phyloP scores from a whole-genome alignment of 2,888 invertebrate genomes.

The Orthosia gracilis region DNA sequence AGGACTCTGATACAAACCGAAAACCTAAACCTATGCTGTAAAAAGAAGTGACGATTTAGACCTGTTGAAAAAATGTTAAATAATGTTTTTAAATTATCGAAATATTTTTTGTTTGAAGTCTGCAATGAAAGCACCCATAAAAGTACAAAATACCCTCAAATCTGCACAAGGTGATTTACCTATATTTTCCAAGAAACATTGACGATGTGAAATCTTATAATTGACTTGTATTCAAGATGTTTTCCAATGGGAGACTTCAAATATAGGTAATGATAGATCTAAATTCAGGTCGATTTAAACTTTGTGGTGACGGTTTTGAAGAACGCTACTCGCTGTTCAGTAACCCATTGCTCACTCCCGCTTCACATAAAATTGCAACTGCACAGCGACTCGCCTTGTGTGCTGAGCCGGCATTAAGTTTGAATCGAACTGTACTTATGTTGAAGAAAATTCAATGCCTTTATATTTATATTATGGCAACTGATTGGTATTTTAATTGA shows the following conservation, averaged over 20 bases:
- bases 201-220: background rate
- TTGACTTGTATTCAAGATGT: background rate
- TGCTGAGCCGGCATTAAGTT: too few species aligned
- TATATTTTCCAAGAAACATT: background rate
- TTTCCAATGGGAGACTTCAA: background rate
- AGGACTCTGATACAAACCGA: too few species aligned
- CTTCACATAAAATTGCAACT: too few species aligned
- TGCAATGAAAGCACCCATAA: background rate
- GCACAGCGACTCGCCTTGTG: too few species aligned
- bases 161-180: too few species aligned
- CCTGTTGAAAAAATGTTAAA: background rate
- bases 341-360: too few species aligned
- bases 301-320: too few species aligned
- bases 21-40: too few species aligned
- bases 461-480: slow-evolving; percentile 13
- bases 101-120: slow-evolving; percentile 5
- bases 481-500: slow-evolving; percentile 40
- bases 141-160: background rate
- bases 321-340: too few species aligned
- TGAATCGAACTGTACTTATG: too few species aligned
- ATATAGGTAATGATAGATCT: background rate
- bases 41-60: background rate
- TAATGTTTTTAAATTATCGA: background rate
- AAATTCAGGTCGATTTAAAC: too few species aligned
- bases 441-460: slow-evolving; percentile 11